Evolutionary conservation across 23 tunicate genomes (phyloP).

Genomic region (Trididemnum clinides): DNA sequence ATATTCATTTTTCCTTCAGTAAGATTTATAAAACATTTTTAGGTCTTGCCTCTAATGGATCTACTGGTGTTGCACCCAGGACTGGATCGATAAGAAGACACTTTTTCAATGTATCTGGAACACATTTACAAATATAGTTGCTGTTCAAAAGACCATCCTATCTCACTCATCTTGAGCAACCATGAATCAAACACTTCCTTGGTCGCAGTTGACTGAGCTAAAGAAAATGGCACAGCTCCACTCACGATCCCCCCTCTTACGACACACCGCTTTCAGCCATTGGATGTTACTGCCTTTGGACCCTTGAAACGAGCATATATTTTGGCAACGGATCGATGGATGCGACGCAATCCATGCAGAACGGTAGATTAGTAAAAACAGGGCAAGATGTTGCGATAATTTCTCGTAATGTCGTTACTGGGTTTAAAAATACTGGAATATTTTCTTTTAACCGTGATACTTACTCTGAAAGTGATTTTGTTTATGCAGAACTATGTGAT

Average conservation of each 20-base stretch:
- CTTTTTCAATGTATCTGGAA: constrained; percentile 3
- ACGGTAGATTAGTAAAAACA: constrained; percentile 14
- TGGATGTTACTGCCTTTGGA: constrained; percentile 25
- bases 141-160: constrained; percentile 11
- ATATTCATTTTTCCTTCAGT: constrained; percentile 4
- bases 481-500: background rate
- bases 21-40: constrained; percentile 15
- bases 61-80: constrained; percentile 7
- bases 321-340: constrained; percentile 25
- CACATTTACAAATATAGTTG: constrained; percentile 5
- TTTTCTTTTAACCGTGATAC: constrained; percentile 6
- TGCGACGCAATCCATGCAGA: constrained; percentile 7
- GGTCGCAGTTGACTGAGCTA: constrained; percentile 16
- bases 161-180: constrained; percentile 3
- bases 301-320: constrained; percentile 8
- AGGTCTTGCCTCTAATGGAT: constrained; percentile 29
- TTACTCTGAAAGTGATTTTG: constrained; percentile 13
- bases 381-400: background rate
- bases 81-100: constrained; percentile 26
- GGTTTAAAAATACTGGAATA: background rate
- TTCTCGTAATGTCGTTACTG: constrained; percentile 19
- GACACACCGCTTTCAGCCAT: constrained; percentile 27
- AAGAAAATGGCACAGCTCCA: background rate
- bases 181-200: constrained; percentile 35
- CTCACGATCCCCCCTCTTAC: constrained; percentile 41